Evolutionary conservation across 2,888 invertebrate genomes (phyloP).

Genomic region (Epistrophella euchroma): DNA sequence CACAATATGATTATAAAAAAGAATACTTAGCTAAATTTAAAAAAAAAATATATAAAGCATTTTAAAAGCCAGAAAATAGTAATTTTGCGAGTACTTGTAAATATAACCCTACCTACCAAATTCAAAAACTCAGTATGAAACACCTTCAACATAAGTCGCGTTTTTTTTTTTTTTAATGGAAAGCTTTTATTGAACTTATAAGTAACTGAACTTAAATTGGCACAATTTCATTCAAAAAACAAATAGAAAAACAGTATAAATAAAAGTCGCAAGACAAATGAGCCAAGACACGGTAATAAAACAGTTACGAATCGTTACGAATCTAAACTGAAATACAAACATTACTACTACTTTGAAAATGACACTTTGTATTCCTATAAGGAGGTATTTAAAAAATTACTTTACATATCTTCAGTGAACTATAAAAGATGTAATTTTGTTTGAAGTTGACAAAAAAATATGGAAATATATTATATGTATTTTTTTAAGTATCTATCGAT

Average conservation of each 20-base stretch:
- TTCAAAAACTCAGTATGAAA: background rate
- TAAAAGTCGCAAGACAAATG: constrained; percentile 2
- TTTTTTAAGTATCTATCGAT: background rate
- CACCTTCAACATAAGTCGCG: background rate
- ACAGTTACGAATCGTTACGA: constrained; percentile 19
- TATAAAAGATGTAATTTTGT: constrained; percentile 56
- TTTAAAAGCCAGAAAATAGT: background rate
- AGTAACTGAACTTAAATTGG: constrained; percentile 17
- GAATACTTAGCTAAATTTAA: constrained; percentile 4
- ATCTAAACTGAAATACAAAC: constrained; percentile 37
- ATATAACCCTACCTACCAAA: constrained; percentile 31
- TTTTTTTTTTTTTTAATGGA: constrained; percentile 80
- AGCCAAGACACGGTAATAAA: constrained; percentile 24
- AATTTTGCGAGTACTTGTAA: constrained; percentile 33
- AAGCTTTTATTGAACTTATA: constrained; percentile 78
- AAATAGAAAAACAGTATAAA: background rate
- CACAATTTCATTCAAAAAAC: background rate
- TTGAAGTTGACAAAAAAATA: constrained; percentile 30
- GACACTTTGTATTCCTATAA: constrained; percentile 65
- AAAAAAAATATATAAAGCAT: background rate
- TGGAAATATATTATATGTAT: background rate
- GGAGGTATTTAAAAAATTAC: constrained; percentile 32
- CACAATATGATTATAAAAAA: background rate
- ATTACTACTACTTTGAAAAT: constrained; percentile 41
- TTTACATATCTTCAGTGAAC: constrained; percentile 49